Conservation (phyloP, 2,113 vertebrate species). For the Paracanthobrama guichenoti region DNA sequence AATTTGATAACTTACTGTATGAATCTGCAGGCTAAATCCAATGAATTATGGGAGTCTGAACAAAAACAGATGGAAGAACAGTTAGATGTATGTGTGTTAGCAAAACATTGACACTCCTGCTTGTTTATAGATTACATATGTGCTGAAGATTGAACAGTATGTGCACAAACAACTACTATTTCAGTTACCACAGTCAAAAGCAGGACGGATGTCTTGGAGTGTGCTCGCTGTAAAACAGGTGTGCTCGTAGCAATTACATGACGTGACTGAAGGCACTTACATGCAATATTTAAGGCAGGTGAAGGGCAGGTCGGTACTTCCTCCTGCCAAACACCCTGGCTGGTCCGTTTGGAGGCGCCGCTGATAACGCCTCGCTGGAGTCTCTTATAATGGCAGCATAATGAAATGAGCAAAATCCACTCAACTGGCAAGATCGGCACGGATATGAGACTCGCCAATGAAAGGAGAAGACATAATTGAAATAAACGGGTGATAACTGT, state of each 20-base stretch:
- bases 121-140: neutral
- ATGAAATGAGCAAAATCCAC: constrained; percentile 68
- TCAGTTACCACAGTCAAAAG: neutral
- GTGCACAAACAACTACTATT: neutral
- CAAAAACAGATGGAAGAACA: neutral
- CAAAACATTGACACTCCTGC: too few species aligned
- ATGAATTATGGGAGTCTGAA: neutral
- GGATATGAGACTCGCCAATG: constrained; percentile 35
- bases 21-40: neutral
- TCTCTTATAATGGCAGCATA: constrained; percentile 67
- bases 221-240: constrained; percentile 3
- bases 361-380: constrained; percentile 48
- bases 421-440: constrained; percentile 45
- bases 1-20: neutral
- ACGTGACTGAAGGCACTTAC: neutral
- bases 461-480: constrained; percentile 59
- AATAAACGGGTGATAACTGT: constrained; percentile 61
- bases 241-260: neutral
- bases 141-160: neutral
- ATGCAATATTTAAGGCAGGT: constrained; percentile 48
- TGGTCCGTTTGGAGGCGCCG: constrained; percentile 29
- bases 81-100: neutral
- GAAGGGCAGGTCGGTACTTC: constrained; percentile 64
- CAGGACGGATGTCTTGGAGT: neutral
- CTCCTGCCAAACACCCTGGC: neutral